Conservation (phyloP, 30 jellyfish, hydroid and myxozoan species). For the Turritopsis rubra region DNA sequence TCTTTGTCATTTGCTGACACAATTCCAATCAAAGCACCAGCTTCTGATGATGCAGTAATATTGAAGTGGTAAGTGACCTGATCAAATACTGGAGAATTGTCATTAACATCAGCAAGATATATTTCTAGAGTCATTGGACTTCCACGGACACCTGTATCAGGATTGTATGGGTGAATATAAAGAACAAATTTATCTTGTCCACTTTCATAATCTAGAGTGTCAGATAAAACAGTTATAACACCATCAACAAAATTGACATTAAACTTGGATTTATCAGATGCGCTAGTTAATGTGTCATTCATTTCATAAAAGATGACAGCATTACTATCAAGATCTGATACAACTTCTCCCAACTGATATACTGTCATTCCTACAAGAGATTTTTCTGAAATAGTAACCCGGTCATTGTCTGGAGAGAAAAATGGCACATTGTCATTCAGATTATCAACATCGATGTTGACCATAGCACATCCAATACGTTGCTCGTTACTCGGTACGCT, state of each 20-base stretch:
- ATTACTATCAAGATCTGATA: slow-evolving; percentile 15
- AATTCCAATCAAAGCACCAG: slow-evolving; percentile 12
- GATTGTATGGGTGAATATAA: neutral
- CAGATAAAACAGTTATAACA: neutral
- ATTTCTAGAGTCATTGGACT: slow-evolving; percentile 19
- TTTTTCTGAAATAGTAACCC: slow-evolving; percentile 39
- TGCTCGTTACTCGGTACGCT: slow-evolving; percentile 12
- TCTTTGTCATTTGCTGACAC: slow-evolving; percentile 22
- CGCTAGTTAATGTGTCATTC: slow-evolving; percentile 4
- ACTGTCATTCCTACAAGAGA: neutral
- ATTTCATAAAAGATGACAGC: neutral
- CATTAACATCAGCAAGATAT: slow-evolving; percentile 59
- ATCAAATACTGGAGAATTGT: slow-evolving; percentile 55
- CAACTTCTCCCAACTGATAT: neutral
- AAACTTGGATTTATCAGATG: neutral
- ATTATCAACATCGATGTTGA: slow-evolving; percentile 44
- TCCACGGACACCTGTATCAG: neutral
- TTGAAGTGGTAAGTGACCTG: neutral
- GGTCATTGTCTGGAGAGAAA: slow-evolving; percentile 19
- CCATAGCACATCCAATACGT: slow-evolving; percentile 30
- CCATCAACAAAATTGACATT: neutral
- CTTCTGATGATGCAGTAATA: neutral
- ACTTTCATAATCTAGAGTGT: slow-evolving; percentile 4
- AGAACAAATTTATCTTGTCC: neutral
- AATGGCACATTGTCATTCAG: slow-evolving; percentile 62